These are phyloP conservation scores for Heteromurus nitidus DNA, from an alignment of 2,888 invertebrate genomes.

Conservation along the genomic window DNA sequence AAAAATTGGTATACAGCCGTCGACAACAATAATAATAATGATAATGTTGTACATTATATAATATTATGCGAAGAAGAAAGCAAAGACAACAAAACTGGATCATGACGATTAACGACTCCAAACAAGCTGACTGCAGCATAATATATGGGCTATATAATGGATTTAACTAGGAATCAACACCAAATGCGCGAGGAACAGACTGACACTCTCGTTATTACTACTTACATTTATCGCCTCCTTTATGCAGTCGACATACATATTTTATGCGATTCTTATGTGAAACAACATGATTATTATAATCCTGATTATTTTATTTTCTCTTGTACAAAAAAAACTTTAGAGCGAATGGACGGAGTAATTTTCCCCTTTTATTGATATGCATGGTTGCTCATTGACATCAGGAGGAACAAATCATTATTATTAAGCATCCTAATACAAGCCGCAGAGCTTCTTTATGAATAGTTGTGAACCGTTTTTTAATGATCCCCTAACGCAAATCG, in stretches of 20 bases:
- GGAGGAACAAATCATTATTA: constrained; percentile 38
- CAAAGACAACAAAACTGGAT: constrained; percentile 42
- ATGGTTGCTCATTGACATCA: constrained; percentile 14
- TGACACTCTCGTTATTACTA: constrained; percentile 13
- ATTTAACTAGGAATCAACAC: constrained; percentile 17
- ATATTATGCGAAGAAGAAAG: not conserved
- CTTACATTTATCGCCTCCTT: constrained; percentile 15
- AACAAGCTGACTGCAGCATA: constrained; percentile 15
- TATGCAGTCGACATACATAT: constrained; percentile 6
- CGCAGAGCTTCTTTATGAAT: too few species aligned
- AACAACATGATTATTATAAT: not conserved
- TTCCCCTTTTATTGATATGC: not conserved
- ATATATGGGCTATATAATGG: constrained; percentile 18
- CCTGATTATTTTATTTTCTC: not conserved
- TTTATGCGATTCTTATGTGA: not conserved
- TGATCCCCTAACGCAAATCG: too few species aligned
- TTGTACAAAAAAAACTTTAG: not conserved
- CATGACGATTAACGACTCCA: constrained; percentile 36
- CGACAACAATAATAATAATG: constrained; percentile 19
- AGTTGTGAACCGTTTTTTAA: too few species aligned
- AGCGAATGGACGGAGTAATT: too few species aligned
- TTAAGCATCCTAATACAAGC: constrained; percentile 10
- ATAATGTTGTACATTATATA: constrained; percentile 32
- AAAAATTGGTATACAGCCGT: constrained; percentile 7
- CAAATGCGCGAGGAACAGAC: constrained; percentile 5